Conservation (phyloP, 2,113 vertebrate genomes). For the Microtus richardsoni region DNA sequence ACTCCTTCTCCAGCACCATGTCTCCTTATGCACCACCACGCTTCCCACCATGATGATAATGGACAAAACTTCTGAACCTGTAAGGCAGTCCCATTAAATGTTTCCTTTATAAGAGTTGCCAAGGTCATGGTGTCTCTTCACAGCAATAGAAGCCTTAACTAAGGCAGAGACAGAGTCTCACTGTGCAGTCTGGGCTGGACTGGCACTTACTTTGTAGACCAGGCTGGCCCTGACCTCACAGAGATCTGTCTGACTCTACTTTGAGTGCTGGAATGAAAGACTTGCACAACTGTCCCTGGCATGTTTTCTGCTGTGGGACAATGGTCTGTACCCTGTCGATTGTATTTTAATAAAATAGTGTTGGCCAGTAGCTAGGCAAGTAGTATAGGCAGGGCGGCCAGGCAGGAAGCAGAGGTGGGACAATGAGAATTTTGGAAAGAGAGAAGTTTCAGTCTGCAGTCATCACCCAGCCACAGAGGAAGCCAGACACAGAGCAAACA, state of each 20-base stretch:
- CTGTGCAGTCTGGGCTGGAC: neutral
- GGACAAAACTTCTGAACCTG: neutral
- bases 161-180: neutral
- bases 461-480: too few relatives aligned
- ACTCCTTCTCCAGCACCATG: neutral
- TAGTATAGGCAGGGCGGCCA: too few relatives aligned
- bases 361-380: too few relatives aligned
- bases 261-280: neutral
- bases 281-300: neutral
- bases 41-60: neutral
- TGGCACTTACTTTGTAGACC: neutral
- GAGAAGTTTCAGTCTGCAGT: too few relatives aligned
- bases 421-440: too few relatives aligned
- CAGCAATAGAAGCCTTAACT: neutral
- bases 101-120: neutral
- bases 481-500: too few relatives aligned
- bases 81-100: neutral
- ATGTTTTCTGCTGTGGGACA: neutral
- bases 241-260: neutral
- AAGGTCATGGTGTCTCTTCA: neutral
- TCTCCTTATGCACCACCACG: neutral
- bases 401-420: too few relatives aligned
- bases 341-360: too few relatives aligned
- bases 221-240: neutral
- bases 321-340: too few relatives aligned